phyloP scores from a whole-genome alignment of 2,888 invertebrate genomes.

The Lasioglossum vierecki region DNA sequence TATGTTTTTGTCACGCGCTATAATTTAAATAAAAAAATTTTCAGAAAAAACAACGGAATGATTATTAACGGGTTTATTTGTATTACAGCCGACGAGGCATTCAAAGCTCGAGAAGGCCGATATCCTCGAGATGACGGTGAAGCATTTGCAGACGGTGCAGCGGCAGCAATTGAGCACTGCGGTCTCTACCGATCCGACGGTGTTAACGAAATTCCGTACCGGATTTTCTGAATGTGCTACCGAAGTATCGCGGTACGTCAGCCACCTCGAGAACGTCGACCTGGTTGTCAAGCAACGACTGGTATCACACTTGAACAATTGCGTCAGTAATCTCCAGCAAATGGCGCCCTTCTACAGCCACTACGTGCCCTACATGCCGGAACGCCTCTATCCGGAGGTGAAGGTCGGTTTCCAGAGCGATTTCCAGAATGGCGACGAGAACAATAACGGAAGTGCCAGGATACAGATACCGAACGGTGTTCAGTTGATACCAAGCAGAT shows the following conservation, averaged over 20 bases:
- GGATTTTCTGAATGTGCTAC: constrained; percentile 95
- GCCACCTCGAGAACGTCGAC: constrained; percentile 88
- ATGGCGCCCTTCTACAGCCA: constrained; percentile 83
- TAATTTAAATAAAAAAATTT: neutral
- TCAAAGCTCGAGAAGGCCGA: constrained; percentile 98
- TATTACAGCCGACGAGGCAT: constrained; percentile 93
- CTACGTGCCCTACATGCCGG: constrained; percentile 83
- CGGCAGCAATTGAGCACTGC: constrained; percentile 93
- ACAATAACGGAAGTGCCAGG: constrained; percentile 85
- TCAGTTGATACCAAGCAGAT: constrained; percentile 88
- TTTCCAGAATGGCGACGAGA: constrained; percentile 83
- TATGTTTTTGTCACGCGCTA: neutral
- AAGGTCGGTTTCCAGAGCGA: constrained; percentile 82
- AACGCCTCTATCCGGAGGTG: constrained; percentile 82
- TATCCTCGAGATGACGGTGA: constrained; percentile 97
- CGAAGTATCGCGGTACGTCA: constrained; percentile 91
- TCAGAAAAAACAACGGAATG: neutral
- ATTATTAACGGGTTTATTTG: constrained; percentile 57
- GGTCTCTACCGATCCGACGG: constrained; percentile 92
- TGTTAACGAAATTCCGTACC: constrained; percentile 92
- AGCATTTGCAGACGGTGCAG: constrained; percentile 95
- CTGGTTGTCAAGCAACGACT: constrained; percentile 87
- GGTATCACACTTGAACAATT: constrained; percentile 87
- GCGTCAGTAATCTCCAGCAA: constrained; percentile 87
- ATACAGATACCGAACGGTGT: constrained; percentile 87